Evolutionary conservation across 1,140 invertebrate genomes (phyloP).

Genomic region (Heterodera carotae): DNA sequence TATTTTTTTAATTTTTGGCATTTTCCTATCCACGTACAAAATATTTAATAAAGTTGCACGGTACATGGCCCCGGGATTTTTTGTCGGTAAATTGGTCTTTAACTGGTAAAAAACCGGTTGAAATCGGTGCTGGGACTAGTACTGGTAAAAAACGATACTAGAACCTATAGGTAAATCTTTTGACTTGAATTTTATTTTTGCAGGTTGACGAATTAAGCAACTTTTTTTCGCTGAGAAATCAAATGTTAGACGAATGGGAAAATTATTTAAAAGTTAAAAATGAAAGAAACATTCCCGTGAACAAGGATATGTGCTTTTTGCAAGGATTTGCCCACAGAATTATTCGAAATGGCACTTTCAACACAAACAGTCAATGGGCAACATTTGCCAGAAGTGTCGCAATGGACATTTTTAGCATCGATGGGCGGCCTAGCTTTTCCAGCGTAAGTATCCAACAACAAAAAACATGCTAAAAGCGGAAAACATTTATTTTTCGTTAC

Average conservation of each 20-base stretch:
- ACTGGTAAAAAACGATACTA: too few species aligned
- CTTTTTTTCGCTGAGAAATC: neutral
- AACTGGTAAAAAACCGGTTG: too few species aligned
- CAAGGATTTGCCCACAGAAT: neutral
- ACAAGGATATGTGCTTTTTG: neutral
- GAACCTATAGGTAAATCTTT: neutral
- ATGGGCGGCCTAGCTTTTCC: neutral
- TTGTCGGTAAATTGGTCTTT: too few species aligned
- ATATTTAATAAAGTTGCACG: too few species aligned
- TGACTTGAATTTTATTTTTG: neutral
- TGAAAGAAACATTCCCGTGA: neutral
- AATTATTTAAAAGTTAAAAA: neutral
- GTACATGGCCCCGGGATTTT: too few species aligned
- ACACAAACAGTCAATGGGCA: neutral
- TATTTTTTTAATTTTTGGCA: too few species aligned
- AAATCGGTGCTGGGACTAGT: too few species aligned
- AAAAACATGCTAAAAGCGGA: neutral
- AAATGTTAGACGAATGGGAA: neutral
- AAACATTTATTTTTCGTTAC: neutral
- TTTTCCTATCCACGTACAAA: too few species aligned
- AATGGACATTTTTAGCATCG: neutral
- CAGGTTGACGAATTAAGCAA: neutral
- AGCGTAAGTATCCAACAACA: neutral
- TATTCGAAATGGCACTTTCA: neutral
- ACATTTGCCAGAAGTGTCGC: neutral